Percentiles rank a stretch among this genome's conserved stretches.
These are phyloP conservation scores for Dolichopus griseipennis DNA, from an alignment of 2,888 invertebrate species.

Conservation along the genomic window DNA sequence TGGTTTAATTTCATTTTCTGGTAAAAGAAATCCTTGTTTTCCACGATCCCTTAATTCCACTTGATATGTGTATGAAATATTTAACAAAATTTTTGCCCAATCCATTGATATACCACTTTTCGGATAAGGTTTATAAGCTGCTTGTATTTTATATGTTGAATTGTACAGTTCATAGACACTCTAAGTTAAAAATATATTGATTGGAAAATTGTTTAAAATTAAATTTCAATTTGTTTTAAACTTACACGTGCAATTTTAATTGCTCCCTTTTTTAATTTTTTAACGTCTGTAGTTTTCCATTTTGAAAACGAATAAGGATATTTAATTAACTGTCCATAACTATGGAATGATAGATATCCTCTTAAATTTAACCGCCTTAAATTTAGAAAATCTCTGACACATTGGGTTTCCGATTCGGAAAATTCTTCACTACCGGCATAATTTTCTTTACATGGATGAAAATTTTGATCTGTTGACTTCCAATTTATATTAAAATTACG, in stretches of 20 bases:
- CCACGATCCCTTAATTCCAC: background rate
- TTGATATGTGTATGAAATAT: background rate
- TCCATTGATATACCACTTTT: slow-evolving; percentile 25
- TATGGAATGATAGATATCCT: slow-evolving; percentile 43
- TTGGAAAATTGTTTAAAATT: background rate
- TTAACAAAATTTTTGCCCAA: background rate
- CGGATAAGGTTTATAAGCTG: slow-evolving; percentile 30
- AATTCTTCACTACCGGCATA: slow-evolving; percentile 66
- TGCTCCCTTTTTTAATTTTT: slow-evolving; percentile 52
- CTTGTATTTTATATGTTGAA: slow-evolving; percentile 27
- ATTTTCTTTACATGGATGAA: slow-evolving; percentile 65
- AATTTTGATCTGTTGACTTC: slow-evolving; percentile 60
- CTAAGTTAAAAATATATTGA: background rate
- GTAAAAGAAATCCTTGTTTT: background rate
- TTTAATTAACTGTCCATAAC: slow-evolving; percentile 67
- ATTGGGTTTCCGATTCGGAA: slow-evolving; percentile 76
- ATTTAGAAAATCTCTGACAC: slow-evolving; percentile 35
- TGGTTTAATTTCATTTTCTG: background rate
- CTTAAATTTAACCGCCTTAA: background rate
- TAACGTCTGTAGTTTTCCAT: slow-evolving; percentile 54
- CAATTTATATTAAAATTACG: slow-evolving; percentile 82
- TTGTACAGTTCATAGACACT: too few relatives aligned
- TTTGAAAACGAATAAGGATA: slow-evolving; percentile 73
- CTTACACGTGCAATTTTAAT: slow-evolving; percentile 52
- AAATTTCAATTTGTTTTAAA: slow-evolving; percentile 25